These are phyloP conservation scores for Manis javanica DNA, from an alignment of 2,797 vertebrate species.

Conservation along the genomic window DNA sequence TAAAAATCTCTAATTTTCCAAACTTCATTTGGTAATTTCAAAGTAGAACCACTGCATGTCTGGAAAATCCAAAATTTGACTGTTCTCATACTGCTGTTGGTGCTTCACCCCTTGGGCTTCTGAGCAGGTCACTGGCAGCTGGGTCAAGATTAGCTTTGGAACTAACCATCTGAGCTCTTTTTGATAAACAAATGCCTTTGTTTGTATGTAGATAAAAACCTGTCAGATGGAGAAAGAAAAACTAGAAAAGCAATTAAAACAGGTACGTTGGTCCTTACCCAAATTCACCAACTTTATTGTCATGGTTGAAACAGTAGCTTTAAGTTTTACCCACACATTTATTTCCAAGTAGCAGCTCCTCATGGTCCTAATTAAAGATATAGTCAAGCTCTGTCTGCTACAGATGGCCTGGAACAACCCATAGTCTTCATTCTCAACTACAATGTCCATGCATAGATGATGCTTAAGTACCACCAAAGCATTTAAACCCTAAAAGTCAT, in stretches of 20 bases:
- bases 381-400: background rate
- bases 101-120: too few relatives aligned
- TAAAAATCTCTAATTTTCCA: background rate
- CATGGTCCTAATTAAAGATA: background rate
- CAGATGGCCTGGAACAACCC: background rate
- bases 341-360: background rate
- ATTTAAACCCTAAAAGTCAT: background rate
- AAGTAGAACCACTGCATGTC: background rate
- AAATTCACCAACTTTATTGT: background rate
- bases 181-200: background rate
- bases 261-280: conserved; percentile 54
- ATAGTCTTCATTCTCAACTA: background rate
- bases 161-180: background rate
- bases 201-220: conserved; percentile 73
- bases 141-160: background rate
- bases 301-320: background rate
- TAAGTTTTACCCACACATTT: background rate
- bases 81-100: background rate
- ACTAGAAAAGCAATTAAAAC: conserved; percentile 76
- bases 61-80: background rate
- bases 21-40: background rate
- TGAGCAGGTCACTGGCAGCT: background rate
- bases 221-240: conserved; percentile 76
- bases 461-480: background rate
- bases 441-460: background rate